Conservation (phyloP, 2,113 vertebrate genomes). For the Trochalopteron elliotii region DNA sequence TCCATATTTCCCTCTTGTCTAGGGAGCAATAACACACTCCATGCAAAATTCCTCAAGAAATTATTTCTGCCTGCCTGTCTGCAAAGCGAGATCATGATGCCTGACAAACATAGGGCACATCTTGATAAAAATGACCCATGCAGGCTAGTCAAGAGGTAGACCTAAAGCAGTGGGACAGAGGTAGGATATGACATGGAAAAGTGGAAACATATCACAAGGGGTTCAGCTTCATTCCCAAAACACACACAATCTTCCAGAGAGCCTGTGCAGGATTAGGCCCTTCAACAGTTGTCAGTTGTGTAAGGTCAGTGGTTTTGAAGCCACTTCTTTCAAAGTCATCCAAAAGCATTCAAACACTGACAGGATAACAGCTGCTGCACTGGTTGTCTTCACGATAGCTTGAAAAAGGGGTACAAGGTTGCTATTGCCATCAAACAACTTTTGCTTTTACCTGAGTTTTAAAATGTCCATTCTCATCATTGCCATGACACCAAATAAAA, state of each 20-base stretch:
- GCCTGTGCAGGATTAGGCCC: accelerated
- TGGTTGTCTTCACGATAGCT: neutral
- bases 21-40: neutral
- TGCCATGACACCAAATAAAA: neutral
- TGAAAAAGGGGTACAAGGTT: neutral
- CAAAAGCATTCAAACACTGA: neutral
- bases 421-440: neutral
- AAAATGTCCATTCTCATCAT: neutral
- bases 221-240: neutral
- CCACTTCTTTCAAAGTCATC: neutral
- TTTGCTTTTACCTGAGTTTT: neutral
- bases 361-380: neutral
- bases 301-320: neutral
- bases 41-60: neutral
- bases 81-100: neutral
- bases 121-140: neutral
- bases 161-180: neutral
- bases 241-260: neutral
- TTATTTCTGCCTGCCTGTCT: neutral
- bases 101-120: neutral
- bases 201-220: neutral
- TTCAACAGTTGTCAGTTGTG: neutral
- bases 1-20: neutral
- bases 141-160: neutral
- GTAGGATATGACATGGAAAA: neutral